Conservation (phyloP, 2,888 invertebrate species). For the Melikaiella ostensackeni region DNA sequence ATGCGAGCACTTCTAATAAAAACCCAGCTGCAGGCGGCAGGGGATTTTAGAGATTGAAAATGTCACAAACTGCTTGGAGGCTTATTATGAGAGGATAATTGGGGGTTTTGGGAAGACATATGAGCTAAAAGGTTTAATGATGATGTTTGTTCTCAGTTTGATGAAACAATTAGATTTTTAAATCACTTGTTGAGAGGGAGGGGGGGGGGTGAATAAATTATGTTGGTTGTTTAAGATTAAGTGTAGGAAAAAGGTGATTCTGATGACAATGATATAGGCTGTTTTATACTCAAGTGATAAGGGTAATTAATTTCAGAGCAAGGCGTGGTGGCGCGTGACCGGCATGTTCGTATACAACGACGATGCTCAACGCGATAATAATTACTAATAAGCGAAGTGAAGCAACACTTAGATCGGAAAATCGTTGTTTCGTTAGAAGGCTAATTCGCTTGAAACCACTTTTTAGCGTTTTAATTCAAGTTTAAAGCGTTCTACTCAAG, state of each 20-base stretch:
- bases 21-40: no score
- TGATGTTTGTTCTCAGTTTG: neutral
- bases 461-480: neutral
- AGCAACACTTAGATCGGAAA: neutral
- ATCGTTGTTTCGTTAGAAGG: neutral
- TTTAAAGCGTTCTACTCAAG: neutral
- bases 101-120: no score
- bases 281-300: neutral
- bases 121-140: no score
- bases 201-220: constrained; percentile 11
- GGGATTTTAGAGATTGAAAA: no score
- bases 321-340: constrained; percentile 41
- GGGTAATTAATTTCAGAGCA: constrained; percentile 7
- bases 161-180: neutral
- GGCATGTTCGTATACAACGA: constrained; percentile 46
- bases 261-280: constrained; percentile 23
- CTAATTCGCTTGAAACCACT: neutral
- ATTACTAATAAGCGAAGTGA: constrained; percentile 4
- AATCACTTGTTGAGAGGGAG: neutral
- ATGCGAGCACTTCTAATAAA: no score
- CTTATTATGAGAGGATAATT: no score
- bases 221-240: neutral
- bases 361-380: neutral
- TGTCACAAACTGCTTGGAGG: no score
- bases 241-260: neutral